Base-by-base conservation (phyloP, 2,113 vertebrate genomes). In the Muntiacus reevesi region DNA sequence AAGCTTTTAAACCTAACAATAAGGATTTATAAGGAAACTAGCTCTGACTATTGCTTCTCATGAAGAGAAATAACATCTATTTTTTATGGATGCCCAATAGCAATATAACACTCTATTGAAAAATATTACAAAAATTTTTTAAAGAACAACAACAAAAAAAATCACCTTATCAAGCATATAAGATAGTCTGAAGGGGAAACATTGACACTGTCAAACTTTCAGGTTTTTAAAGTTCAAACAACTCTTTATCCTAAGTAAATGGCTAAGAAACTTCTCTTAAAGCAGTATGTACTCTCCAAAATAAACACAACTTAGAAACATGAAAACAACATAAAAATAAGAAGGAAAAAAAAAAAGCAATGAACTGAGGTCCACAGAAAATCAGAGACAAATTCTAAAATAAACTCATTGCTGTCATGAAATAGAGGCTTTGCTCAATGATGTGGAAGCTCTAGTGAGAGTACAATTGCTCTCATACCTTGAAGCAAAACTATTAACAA, bases 321-420 rank as follows among this genome's bases (percentile, higher is more conserved):
- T 27, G 16, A 94, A 95, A 94, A 76, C 36, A 95, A 87, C 45
- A 67, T 67, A 90, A 62, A 78, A 88, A 76, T 43, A 84, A 91
- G 71, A 64, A 64, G 60, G 36, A 27, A 86, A 74, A 64, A 15
- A 82, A 89, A 52, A 91, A 83, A 86, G 50, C n/a, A 82, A 87
- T n/a, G 43, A 97, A 64, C 30, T 64, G 23, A 91, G 55, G 36
- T 7, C 47, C 40, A 85, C 28, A 91, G 59, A 85, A 94, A 81
- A 94, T 94, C 16, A 93, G 30, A 93, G 27, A 76, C 4, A 86
- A 95, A 94, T 91, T 96, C 54, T 89, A 93, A 93, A 96, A 88
- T 79, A 45, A 95, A 87, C 17, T 25, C 74, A 93, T 5, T 87
- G 14, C 78, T 54, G 33, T 84, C 43, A 50, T 76, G 47, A 95